Conservation (phyloP, 2,888 invertebrate genomes). For the Marronus borbonicus region DNA sequence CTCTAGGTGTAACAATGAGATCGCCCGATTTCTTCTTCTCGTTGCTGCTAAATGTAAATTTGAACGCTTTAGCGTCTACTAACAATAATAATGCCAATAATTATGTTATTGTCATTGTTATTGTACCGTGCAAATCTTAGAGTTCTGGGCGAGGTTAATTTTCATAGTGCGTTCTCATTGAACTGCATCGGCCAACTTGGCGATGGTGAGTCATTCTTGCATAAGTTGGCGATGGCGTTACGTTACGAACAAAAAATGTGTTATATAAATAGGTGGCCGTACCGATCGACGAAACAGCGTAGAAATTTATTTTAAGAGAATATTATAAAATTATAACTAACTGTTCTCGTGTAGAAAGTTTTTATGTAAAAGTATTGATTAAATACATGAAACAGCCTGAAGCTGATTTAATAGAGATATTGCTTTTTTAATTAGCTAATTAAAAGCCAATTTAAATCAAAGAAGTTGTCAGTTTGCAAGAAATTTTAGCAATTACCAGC, state of each 20-base stretch:
- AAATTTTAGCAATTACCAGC: no score
- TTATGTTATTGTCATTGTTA: constrained; percentile 36
- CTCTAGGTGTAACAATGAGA: constrained; percentile 38
- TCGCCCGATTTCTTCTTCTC: constrained; percentile 15
- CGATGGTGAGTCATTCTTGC: neutral
- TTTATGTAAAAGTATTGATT: no score
- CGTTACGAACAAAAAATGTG: constrained; percentile 1
- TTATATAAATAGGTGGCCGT: neutral
- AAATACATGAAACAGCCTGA: no score
- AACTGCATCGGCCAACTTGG: constrained; percentile 26
- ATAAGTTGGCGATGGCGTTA: neutral
- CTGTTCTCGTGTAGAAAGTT: no score
- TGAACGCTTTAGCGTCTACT: constrained; percentile 28
- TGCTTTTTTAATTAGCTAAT: no score
- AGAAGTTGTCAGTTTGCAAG: no score
- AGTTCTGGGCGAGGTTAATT: constrained; percentile 41
- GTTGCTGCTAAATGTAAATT: constrained; percentile 21
- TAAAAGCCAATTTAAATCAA: no score
- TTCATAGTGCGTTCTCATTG: constrained; percentile 44
- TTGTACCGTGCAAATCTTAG: constrained; percentile 38
- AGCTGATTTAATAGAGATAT: no score
- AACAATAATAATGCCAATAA: constrained; percentile 31
- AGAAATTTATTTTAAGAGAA: neutral
- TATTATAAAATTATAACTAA: no score
- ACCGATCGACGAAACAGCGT: neutral